Conservation (phyloP, 2,113 vertebrate species). For the Odontophorus gujanensis region DNA sequence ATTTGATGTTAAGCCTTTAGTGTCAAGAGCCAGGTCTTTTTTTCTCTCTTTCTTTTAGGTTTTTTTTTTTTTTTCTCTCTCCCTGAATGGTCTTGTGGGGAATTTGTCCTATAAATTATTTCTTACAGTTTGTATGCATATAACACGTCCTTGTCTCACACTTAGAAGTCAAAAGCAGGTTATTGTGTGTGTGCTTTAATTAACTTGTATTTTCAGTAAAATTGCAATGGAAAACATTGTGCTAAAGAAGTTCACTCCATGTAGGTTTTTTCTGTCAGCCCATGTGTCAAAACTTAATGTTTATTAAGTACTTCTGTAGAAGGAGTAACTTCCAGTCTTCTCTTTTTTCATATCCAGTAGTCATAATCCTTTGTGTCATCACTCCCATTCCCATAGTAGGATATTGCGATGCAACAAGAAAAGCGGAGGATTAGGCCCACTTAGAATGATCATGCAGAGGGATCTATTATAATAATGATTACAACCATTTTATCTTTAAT, state of each 20-base stretch:
- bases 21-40: constrained; percentile 86
- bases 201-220: constrained; percentile 40
- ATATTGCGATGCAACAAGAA: constrained; percentile 36
- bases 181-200: constrained; percentile 26
- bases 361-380: constrained; percentile 21
- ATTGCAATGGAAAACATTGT: background rate
- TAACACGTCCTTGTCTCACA: constrained; percentile 34
- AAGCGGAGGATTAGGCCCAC: constrained; percentile 20
- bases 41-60: constrained; percentile 58
- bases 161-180: constrained; percentile 38
- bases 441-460: constrained; percentile 35
- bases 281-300: constrained; percentile 2
- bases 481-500: constrained; percentile 43
- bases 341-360: background rate
- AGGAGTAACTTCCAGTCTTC: constrained; percentile 34
- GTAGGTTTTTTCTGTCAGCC: background rate
- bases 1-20: constrained; percentile 98
- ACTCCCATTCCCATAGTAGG: constrained; percentile 1
- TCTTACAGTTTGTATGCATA: constrained; percentile 65
- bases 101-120: constrained; percentile 76
- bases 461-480: constrained; percentile 36
- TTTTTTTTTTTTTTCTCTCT: constrained; percentile 15
- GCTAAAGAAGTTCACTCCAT: background rate
- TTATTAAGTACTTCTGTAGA: background rate
- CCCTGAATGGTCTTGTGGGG: constrained; percentile 73